A percentile compares a stretch with the other conserved stretches of the same genome.
Conservation (phyloP, 2,888 invertebrate species). For the Tetheella fluctuosa region DNA sequence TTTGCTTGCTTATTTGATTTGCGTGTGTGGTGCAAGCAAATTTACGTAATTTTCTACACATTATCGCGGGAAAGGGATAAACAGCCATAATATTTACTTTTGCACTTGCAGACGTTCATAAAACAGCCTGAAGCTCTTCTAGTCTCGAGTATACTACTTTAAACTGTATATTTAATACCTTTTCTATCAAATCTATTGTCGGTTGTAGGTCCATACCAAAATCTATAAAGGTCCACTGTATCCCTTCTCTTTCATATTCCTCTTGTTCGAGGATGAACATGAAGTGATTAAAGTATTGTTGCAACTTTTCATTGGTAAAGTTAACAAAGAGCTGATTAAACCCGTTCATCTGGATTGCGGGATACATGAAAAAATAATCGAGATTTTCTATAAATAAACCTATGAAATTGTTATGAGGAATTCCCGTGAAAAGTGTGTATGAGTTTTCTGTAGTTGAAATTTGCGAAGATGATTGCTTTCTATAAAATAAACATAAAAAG, state of each 20-base stretch:
- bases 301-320: conserved; percentile 97
- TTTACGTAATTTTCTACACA: conserved; percentile 39
- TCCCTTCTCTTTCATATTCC: conserved; percentile 96
- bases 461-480: conserved; percentile 37
- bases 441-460: conserved; percentile 36
- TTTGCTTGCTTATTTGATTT: conserved; percentile 41
- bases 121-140: conserved; percentile 67
- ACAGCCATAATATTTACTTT: conserved; percentile 54
- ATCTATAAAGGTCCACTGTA: conserved; percentile 96
- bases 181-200: conserved; percentile 95
- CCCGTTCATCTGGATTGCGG: conserved; percentile 90
- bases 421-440: conserved; percentile 16
- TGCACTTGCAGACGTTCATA: conserved; percentile 60
- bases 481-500: conserved; percentile 46
- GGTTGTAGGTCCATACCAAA: conserved; percentile 97
- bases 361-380: conserved; percentile 62
- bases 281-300: conserved; percentile 98
- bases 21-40: conserved; percentile 55
- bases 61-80: conserved; percentile 42
- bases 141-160: conserved; percentile 54
- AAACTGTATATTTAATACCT: conserved; percentile 84
- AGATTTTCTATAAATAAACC: conserved; percentile 34
- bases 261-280: conserved; percentile 98
- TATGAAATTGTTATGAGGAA: too few relatives aligned
- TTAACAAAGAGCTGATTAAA: conserved; percentile 98